phyloP scores from a whole-genome alignment of 2,888 invertebrate genomes.

The Epsilonema sp. region DNA sequence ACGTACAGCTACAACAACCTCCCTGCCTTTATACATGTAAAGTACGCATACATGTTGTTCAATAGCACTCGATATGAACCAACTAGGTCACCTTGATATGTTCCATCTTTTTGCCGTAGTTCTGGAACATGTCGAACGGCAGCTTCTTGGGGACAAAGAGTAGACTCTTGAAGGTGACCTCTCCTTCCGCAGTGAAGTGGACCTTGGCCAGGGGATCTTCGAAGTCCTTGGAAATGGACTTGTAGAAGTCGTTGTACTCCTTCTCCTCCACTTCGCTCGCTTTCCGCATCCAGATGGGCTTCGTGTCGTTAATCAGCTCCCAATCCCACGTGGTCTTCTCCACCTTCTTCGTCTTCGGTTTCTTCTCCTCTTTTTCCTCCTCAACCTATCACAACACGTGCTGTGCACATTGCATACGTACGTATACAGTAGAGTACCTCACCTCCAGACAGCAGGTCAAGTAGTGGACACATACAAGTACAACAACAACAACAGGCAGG shows the following conservation, averaged over 20 bases:
- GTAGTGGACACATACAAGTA: no score
- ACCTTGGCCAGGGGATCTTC: slow-evolving; percentile 58
- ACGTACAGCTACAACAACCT: slow-evolving; percentile 59
- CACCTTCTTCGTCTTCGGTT: slow-evolving; percentile 55
- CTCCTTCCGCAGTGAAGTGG: slow-evolving; percentile 95
- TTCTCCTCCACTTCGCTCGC: slow-evolving; percentile 21
- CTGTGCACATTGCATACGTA: no score
- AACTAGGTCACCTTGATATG: slow-evolving; percentile 68
- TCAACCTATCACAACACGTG: no score
- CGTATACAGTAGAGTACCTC: no score
- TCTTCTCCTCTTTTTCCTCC: slow-evolving; percentile 37
- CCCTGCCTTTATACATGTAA: no score
- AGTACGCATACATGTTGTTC: no score
- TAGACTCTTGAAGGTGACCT: slow-evolving; percentile 92
- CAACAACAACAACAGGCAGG: no score
- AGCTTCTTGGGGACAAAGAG: slow-evolving; percentile 75
- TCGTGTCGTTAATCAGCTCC: slow-evolving; percentile 83
- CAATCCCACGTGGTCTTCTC: slow-evolving; percentile 96
- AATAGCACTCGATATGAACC: no score
- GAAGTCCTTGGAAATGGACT: slow-evolving; percentile 69
- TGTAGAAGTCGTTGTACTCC: slow-evolving; percentile 89
- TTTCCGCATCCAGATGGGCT: slow-evolving; percentile 97
- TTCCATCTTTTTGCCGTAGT: slow-evolving; percentile 79
- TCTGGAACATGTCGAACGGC: slow-evolving; percentile 79
- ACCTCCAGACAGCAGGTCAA: no score